These are phyloP conservation scores for Phaetusa simplex DNA, from an alignment of 2,113 vertebrate species.

Conservation along the genomic window DNA sequence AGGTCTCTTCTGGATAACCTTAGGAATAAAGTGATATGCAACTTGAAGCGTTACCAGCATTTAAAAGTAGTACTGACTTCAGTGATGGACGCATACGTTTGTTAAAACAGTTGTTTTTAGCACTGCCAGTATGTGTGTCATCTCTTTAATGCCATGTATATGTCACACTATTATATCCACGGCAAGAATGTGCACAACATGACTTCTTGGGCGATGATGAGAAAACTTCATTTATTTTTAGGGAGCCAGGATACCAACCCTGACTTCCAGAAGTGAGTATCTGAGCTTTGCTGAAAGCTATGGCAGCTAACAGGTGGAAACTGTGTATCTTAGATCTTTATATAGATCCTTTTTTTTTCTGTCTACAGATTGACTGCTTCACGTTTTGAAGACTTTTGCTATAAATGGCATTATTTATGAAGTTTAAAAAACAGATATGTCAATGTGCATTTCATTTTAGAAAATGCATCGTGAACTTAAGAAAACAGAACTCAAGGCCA, in stretches of 20 bases:
- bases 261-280: not conserved
- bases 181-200: not conserved
- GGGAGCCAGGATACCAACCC: not conserved
- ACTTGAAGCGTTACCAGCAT: not conserved
- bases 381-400: not conserved
- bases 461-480: not conserved
- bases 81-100: not conserved
- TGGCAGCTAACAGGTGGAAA: not conserved
- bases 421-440: not conserved
- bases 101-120: not conserved
- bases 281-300: not conserved
- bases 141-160: not conserved
- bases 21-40: constrained; percentile 37
- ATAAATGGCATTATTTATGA: not conserved
- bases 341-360: not conserved
- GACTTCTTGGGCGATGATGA: not conserved
- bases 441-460: constrained; percentile 20
- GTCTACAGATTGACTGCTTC: not conserved
- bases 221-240: not conserved
- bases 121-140: not conserved
- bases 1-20: constrained; percentile 88
- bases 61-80: not conserved
- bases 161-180: not conserved
- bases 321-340: not conserved
- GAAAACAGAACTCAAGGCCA: constrained; percentile 28